Evolutionary conservation across 1,140 invertebrate species (phyloP).

Genomic region (Babylonia areolata): DNA sequence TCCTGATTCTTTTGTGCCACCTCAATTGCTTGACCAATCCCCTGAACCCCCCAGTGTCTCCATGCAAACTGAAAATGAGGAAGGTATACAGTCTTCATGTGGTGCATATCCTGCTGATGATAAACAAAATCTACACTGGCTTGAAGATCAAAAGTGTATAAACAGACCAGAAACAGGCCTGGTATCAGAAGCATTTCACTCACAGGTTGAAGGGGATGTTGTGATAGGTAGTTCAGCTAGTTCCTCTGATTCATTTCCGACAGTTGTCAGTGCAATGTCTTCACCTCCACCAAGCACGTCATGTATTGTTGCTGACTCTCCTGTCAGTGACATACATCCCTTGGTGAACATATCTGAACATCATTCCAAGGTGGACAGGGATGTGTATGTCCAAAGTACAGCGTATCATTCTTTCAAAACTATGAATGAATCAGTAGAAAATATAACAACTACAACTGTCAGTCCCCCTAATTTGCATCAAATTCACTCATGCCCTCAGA

Average conservation of each 20-base stretch:
- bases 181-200: neutral
- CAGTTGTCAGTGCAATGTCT: neutral
- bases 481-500: neutral
- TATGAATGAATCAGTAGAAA: neutral
- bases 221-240: neutral
- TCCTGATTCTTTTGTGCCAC: conserved; percentile 33
- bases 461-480: neutral
- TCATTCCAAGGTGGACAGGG: neutral
- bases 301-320: neutral
- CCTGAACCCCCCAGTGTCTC: neutral
- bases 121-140: neutral
- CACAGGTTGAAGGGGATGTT: neutral
- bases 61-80: neutral
- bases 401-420: neutral
- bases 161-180: neutral
- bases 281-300: neutral
- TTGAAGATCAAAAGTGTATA: neutral
- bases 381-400: neutral
- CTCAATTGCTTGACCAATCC: neutral
- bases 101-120: neutral
- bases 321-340: neutral
- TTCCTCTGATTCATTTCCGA: neutral
- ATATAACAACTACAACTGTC: neutral
- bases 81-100: neutral
- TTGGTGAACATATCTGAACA: neutral